These are phyloP conservation scores for Aporophyla lueneburgensis DNA, from an alignment of 2,888 invertebrate species.

Conservation along the genomic window DNA sequence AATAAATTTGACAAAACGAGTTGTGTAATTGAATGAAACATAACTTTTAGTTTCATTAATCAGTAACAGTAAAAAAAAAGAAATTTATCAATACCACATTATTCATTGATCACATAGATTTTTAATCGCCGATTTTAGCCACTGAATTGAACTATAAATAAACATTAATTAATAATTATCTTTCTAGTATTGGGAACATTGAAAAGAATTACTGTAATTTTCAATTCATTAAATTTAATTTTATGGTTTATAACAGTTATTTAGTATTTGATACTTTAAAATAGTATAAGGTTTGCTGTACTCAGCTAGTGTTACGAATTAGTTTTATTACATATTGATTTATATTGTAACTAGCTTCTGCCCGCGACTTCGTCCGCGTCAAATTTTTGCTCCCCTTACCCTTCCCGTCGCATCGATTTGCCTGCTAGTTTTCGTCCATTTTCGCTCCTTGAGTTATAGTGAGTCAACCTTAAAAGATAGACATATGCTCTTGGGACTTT, in stretches of 20 bases:
- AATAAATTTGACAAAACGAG: neutral
- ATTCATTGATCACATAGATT: neutral
- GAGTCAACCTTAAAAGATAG: no score
- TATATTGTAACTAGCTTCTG: neutral
- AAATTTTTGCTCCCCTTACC: no score
- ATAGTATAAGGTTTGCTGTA: neutral
- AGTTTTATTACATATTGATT: neutral
- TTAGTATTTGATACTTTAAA: neutral
- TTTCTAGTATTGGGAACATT: neutral
- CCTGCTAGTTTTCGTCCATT: no score
- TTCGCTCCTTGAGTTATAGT: no score
- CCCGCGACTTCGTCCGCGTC: no score
- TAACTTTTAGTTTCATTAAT: neutral
- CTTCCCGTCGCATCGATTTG: no score
- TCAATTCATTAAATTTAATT: constrained; percentile 1
- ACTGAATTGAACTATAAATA: constrained; percentile 10
- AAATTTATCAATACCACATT: neutral
- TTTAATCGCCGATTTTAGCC: constrained; percentile 4
- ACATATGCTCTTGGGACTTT: no score
- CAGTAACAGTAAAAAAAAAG: neutral
- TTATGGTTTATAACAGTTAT: neutral
- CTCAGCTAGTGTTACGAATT: neutral
- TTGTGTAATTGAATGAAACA: neutral
- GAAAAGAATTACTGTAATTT: constrained; percentile 3
- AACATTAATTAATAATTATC: constrained; percentile 9